Base-by-base conservation (phyloP, 1,140 invertebrate species). In the Campoletis sonorensis region DNA sequence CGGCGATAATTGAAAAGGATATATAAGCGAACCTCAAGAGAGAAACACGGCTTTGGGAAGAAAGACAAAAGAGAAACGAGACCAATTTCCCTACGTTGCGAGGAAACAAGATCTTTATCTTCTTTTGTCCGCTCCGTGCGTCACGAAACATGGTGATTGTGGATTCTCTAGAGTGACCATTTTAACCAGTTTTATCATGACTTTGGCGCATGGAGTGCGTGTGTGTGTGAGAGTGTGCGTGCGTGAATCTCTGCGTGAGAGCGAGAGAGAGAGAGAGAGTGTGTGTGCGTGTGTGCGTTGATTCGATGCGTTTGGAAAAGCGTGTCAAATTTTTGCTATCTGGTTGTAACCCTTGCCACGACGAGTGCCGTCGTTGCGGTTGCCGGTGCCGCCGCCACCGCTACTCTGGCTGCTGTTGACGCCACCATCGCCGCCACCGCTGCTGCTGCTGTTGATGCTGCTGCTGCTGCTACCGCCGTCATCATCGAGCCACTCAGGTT, bases 361-460 rank as follows among this genome's bases (percentile, higher is more conserved):
- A 87, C 83, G 71, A 82, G 85, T 82, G 86, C 79, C 82, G 68
- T 83, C 81, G 86, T 82, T 82, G 79, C 79, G 82, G 72, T 81
- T 81, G 81, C 82, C 82, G 83, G 51, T 84, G 54, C 18, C 18
- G 54, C 18, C 18, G 54, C 54, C 18, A 23, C 54, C 13, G 18
- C 54, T n/a, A 13, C 40, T 11, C 30, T 33, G 30, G 11, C 40
- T 4, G 8, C 40, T 45, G 40, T 10, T 13, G 54, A 2, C 16
- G 54, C 54, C 54, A 10, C 54, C 54, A 23, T 13, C 54, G 54
- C 18, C 18, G 54, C 54, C 18, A 10, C 54, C 13, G 18, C 54
- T n/a, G 40, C 8, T 11, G 11, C 37, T 37, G 37, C 37, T 37
- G 37, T 37, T 10, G 37, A 4, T n/a, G 18, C 54, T n/a, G 40